These are phyloP conservation scores for Oreortyx pictus DNA, from an alignment of 2,797 vertebrate species.

Conservation along the genomic window DNA sequence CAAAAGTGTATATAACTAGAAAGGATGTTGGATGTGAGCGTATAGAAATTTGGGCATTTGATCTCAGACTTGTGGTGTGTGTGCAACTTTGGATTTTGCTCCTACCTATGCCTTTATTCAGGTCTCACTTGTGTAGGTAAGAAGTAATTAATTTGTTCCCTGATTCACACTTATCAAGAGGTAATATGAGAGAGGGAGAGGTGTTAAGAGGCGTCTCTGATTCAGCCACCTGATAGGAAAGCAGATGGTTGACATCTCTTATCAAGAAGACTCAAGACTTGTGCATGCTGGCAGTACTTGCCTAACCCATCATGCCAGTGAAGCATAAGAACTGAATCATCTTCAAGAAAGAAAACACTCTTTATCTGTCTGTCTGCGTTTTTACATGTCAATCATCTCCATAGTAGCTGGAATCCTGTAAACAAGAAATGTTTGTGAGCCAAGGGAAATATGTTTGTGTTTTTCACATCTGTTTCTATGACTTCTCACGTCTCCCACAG, in stretches of 20 bases:
- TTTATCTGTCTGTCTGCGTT: conserved; percentile 43
- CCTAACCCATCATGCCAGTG: conserved; percentile 36
- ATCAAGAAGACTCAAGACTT: conserved; percentile 58
- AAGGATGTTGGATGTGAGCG: neutral
- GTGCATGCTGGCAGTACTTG: conserved; percentile 27
- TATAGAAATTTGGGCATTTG: neutral
- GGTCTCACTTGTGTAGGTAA: neutral
- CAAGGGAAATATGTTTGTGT: neutral
- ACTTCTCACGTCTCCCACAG: neutral
- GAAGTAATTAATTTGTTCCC: conserved; percentile 61
- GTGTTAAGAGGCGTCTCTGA: conserved; percentile 58
- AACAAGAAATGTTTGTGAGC: conserved; percentile 26
- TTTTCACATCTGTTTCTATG: conserved; percentile 25
- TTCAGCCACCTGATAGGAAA: conserved; percentile 46
- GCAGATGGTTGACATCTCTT: conserved; percentile 58
- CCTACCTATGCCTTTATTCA: conserved; percentile 18
- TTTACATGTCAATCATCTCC: conserved; percentile 35
- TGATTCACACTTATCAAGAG: conserved; percentile 32
- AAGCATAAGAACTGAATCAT: conserved; percentile 57
- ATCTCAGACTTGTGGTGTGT: neutral
- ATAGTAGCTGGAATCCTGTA: conserved; percentile 10
- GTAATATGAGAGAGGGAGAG: conserved; percentile 26
- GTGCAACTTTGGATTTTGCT: conserved; percentile 26
- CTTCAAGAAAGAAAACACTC: conserved; percentile 39
- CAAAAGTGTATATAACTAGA: neutral